phyloP scores from a whole-genome alignment of 2,113 vertebrate species.

The Antennarius striatus region DNA sequence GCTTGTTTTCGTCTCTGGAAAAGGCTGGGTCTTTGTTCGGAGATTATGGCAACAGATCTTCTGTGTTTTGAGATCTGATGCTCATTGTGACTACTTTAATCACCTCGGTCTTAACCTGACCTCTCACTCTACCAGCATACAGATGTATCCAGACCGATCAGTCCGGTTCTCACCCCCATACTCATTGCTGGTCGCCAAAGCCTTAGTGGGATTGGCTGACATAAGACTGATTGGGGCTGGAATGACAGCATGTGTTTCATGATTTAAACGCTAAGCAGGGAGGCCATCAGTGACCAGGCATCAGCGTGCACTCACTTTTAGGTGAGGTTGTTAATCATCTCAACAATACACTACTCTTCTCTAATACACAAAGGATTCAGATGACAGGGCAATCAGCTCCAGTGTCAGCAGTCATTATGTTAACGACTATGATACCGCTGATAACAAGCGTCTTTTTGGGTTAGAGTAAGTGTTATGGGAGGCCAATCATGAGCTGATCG shows the following conservation, averaged over 20 bases:
- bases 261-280: slow-evolving; percentile 54
- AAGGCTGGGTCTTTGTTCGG: slow-evolving; percentile 31
- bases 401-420: slow-evolving; percentile 24
- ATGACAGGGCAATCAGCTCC: slow-evolving; percentile 29
- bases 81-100: slow-evolving; percentile 57
- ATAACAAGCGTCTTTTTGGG: slow-evolving; percentile 40
- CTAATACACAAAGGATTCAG: slow-evolving; percentile 38
- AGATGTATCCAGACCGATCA: slow-evolving; percentile 8
- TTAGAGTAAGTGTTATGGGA: slow-evolving; percentile 20
- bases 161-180: slow-evolving; percentile 7
- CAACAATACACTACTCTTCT: slow-evolving; percentile 53
- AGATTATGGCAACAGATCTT: slow-evolving; percentile 59
- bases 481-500: slow-evolving; percentile 9
- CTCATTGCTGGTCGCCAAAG: slow-evolving; percentile 23
- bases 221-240: slow-evolving; percentile 47
- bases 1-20: slow-evolving; percentile 29
- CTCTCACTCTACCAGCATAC: slow-evolving; percentile 29
- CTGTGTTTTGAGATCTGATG: slow-evolving; percentile 54
- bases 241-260: slow-evolving; percentile 59
- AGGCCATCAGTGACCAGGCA: slow-evolving; percentile 57
- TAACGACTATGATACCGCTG: slow-evolving; percentile 19
- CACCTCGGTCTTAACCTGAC: slow-evolving; percentile 41
- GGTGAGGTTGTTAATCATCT: slow-evolving; percentile 68
- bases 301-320: slow-evolving; percentile 43
- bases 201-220: slow-evolving; percentile 34